Evolutionary conservation across 2,888 invertebrate species (phyloP).

Genomic region (Epistrophe grossulariae): DNA sequence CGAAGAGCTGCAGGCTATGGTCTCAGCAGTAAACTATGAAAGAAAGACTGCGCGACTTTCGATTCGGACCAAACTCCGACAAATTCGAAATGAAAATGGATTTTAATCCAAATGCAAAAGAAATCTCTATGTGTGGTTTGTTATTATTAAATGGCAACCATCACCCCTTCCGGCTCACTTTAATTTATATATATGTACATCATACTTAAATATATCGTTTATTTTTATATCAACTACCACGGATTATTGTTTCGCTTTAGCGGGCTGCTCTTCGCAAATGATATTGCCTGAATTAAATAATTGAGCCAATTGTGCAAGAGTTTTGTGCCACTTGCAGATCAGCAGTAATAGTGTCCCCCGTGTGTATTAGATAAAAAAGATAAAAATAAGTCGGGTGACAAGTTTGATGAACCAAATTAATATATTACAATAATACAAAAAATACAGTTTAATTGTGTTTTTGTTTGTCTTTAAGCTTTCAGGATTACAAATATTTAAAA

Average conservation of each 20-base stretch:
- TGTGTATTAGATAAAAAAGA: constrained; percentile 35
- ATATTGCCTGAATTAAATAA: constrained; percentile 82
- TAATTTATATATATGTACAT: constrained; percentile 40
- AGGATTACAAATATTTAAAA: constrained; percentile 78
- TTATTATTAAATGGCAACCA: constrained; percentile 68
- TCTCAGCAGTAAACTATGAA: constrained; percentile 34
- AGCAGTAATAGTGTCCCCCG: constrained; percentile 46
- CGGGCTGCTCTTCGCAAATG: constrained; percentile 79
- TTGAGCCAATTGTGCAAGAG: constrained; percentile 81
- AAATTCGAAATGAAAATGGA: constrained; percentile 71
- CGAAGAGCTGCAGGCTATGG: constrained; percentile 59
- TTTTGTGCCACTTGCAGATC: constrained; percentile 52
- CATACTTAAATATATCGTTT: background rate
- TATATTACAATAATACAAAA: constrained; percentile 71
- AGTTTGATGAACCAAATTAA: constrained; percentile 56
- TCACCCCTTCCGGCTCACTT: constrained; percentile 79
- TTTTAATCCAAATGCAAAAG: constrained; percentile 60
- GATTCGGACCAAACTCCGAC: constrained; percentile 70
- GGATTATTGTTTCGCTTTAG: constrained; percentile 76
- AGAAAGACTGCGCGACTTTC: constrained; percentile 61
- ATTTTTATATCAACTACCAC: constrained; percentile 52
- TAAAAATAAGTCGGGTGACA: constrained; percentile 56
- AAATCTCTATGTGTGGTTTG: constrained; percentile 54
- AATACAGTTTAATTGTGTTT: constrained; percentile 61
- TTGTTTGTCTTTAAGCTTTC: constrained; percentile 30